Base-by-base conservation (phyloP, 1,140 invertebrate species). In the Scaptodrosophila lebanonensis region DNA sequence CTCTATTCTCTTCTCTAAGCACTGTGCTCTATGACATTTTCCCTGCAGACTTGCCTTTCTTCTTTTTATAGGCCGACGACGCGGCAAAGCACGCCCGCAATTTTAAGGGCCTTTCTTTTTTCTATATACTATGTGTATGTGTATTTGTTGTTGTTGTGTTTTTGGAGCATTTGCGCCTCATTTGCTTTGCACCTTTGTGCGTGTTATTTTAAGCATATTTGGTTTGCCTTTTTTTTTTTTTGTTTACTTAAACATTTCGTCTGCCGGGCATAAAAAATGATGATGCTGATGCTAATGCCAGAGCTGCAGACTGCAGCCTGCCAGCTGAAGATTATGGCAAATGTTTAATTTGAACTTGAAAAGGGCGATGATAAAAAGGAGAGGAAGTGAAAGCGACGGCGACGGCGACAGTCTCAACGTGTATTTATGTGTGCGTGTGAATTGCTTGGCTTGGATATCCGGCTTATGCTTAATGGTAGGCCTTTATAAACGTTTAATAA, bases 301-400 rank as follows among this genome's bases (percentile, higher is more conserved):
- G n/a, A n/a, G n/a, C n/a, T n/a, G n/a, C n/a, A n/a, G n/a, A n/a
- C n/a, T n/a, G n/a, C n/a, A n/a, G n/a, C n/a, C n/a, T n/a, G n/a
- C n/a, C 61, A 72, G 65, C 60, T 49, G 52, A 60, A 59, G 75
- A 82, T 82, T 82, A 82, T 62, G 52, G 65, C 75, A 60, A 82
- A 82, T 79, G 75, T 79, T 82, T 82, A 75, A 60, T 65, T 83
- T 82, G 75, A 82, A 82, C 75, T 82, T 82, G 75, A 82, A 79
- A 82, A 67, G 32, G 30, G 15, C 22, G 1, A 16, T 38, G 9
- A 11, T n/a, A 29, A 16, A 12, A 32, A 5, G 43, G 47, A 45
- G 27, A 64, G 63, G 50, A 69, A 66, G 53, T 60, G 48, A 72
- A 49, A 56, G 50, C n/a, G n/a, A n/a, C n/a, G n/a, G n/a, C n/a